Evolutionary conservation across 1,140 invertebrate species (phyloP).

Genomic region (Dermatophagoides farinae): DNA sequence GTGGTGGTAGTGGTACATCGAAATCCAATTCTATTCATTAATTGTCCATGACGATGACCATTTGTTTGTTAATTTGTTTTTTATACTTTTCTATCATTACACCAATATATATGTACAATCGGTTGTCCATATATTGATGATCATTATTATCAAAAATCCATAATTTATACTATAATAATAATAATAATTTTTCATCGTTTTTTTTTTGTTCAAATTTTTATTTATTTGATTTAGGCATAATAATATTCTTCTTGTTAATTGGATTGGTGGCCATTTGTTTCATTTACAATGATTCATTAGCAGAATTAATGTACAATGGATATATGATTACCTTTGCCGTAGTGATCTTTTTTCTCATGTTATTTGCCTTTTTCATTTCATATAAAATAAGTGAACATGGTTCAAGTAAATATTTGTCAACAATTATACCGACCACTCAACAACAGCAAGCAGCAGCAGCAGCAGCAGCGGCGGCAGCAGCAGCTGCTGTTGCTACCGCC

Average conservation of each 20-base stretch:
- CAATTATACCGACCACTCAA: constrained; percentile 1
- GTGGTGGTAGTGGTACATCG: too few relatives aligned
- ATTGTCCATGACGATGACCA: too few relatives aligned
- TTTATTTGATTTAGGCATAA: not conserved
- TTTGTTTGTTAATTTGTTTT: too few relatives aligned
- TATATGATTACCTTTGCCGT: not conserved
- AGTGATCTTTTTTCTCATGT: constrained; percentile 4
- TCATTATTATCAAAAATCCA: too few relatives aligned
- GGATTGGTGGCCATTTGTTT: constrained; percentile 4
- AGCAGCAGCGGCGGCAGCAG: not conserved
- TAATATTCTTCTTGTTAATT: constrained; percentile 6
- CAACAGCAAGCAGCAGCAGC: not conserved
- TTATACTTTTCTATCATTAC: too few relatives aligned
- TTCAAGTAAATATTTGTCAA: constrained; percentile 3
- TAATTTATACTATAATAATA: constrained; percentile 3
- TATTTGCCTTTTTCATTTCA: constrained; percentile 8
- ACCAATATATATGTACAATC: too few relatives aligned
- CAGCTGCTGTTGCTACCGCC: not conserved
- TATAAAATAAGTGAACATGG: constrained; percentile 2
- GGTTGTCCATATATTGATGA: too few relatives aligned
- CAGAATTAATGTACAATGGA: not conserved
- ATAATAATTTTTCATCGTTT: not conserved
- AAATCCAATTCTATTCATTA: too few relatives aligned
- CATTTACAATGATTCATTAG: constrained; percentile 7
- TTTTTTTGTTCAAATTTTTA: not conserved